Conservation (phyloP, 1,140 invertebrate species). For the Pseudomyrmex concolor region DNA sequence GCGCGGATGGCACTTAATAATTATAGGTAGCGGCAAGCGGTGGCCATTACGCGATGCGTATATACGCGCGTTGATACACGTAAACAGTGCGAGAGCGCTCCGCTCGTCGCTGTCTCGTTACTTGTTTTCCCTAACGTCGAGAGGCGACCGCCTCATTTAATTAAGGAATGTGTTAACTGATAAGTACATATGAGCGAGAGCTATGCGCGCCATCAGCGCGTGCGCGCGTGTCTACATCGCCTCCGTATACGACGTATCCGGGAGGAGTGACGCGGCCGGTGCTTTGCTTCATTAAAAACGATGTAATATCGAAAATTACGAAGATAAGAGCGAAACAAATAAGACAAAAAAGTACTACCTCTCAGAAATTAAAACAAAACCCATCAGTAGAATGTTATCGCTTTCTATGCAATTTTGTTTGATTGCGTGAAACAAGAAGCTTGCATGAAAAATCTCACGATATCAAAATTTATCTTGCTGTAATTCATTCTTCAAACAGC, state of each 20-base stretch:
- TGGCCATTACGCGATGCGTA: slow-evolving; percentile 20
- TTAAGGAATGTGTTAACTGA: slow-evolving; percentile 61
- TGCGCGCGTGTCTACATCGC: slow-evolving; percentile 47
- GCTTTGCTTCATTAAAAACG: background rate
- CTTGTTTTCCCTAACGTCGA: slow-evolving; percentile 55
- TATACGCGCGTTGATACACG: background rate
- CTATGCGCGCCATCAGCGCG: slow-evolving; percentile 16
- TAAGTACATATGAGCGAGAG: slow-evolving; percentile 53
- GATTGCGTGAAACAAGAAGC: background rate
- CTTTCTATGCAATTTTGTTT: background rate
- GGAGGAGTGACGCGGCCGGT: slow-evolving; percentile 3
- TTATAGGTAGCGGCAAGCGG: slow-evolving; percentile 12
- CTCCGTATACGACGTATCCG: background rate
- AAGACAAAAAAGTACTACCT: background rate
- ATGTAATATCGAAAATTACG: slow-evolving; percentile 5
- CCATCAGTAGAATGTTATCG: background rate
- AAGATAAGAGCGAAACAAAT: background rate
- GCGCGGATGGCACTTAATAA: slow-evolving; percentile 40
- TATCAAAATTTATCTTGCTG: too few relatives aligned
- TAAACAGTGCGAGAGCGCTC: background rate
- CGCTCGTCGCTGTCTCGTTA: slow-evolving; percentile 43
- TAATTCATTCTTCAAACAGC: too few relatives aligned
- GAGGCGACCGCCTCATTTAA: slow-evolving; percentile 53
- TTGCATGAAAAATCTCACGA: too few relatives aligned
- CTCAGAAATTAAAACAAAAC: background rate